Percentiles rank a stretch among this genome's conserved stretches.
phyloP scores from a whole-genome alignment of 2,797 vertebrate species.

The Vireo griseus region DNA sequence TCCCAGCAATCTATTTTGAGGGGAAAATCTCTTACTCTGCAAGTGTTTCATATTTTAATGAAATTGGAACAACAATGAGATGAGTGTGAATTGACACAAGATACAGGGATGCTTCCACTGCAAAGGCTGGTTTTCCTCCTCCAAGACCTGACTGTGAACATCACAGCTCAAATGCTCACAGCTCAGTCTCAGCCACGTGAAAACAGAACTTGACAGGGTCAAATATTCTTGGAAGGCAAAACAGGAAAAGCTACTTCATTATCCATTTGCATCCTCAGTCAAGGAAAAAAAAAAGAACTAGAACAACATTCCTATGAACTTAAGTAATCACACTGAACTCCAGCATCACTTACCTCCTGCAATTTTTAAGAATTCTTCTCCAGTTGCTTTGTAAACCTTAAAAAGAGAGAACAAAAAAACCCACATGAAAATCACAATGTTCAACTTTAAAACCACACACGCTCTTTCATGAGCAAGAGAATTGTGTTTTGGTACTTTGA shows the following conservation, averaged over 20 bases:
- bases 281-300: background rate
- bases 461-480: background rate
- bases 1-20: background rate
- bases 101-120: background rate
- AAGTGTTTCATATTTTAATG: background rate
- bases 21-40: background rate
- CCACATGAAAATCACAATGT: background rate
- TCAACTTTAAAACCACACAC: background rate
- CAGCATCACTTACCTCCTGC: constrained; percentile 87
- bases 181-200: background rate
- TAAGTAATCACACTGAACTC: background rate
- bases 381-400: constrained; percentile 97
- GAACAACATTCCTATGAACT: background rate
- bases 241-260: constrained; percentile 4
- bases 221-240: constrained; percentile 10
- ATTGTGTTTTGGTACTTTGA: background rate
- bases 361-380: constrained; percentile 96
- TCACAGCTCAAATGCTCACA: background rate
- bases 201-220: background rate
- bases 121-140: background rate
- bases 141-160: background rate
- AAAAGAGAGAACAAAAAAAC: background rate
- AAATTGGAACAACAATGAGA: background rate
- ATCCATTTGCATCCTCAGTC: background rate
- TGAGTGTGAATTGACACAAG: background rate